Conservation (phyloP, 2,113 vertebrate genomes). For the Rhea pennata region DNA sequence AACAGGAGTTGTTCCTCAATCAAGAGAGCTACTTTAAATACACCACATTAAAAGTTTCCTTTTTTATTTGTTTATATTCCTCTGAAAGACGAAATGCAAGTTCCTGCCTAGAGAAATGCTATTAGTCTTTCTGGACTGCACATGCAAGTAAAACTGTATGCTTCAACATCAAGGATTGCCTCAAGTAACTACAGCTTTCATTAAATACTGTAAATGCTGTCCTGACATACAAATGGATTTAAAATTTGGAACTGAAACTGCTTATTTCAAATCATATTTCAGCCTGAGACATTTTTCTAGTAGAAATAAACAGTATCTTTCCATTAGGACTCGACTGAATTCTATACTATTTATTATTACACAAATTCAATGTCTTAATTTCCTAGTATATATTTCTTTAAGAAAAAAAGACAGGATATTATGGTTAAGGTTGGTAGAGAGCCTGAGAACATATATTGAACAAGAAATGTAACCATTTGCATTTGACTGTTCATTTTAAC, state of each 20-base stretch:
- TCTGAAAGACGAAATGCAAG: not conserved
- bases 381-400: not conserved
- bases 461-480: conserved; percentile 1
- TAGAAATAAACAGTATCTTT: not conserved
- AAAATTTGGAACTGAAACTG: not conserved
- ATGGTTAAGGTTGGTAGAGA: not conserved
- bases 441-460: not conserved
- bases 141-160: not conserved
- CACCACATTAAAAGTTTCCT: not conserved
- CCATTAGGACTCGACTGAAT: not conserved
- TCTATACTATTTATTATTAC: not conserved
- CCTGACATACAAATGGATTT: not conserved
- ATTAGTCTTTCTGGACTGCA: not conserved
- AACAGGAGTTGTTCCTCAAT: not conserved
- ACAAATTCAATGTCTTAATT: not conserved
- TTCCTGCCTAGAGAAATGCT: not conserved
- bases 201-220: not conserved
- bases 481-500: conserved; percentile 15
- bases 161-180: not conserved
- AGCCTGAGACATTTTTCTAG: not conserved
- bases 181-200: not conserved
- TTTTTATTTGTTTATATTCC: not conserved
- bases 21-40: not conserved
- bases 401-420: not conserved
- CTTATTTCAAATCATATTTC: not conserved